Conservation (phyloP, 2,113 vertebrate species). For the Pionites leucogaster region DNA sequence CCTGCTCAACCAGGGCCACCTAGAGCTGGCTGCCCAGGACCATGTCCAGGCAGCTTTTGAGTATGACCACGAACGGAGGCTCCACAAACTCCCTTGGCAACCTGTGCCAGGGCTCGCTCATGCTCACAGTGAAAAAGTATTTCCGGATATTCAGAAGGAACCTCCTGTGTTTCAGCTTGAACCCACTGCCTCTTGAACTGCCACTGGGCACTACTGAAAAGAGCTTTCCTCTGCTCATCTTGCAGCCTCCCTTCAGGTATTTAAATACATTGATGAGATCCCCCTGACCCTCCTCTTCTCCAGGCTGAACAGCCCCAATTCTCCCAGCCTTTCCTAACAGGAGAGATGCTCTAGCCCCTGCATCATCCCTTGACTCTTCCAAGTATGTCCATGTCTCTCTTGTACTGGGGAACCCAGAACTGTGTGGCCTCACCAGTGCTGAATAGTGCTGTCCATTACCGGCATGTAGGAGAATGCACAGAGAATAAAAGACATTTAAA, state of each 20-base stretch:
- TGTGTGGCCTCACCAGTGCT: background rate
- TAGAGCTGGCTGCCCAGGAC: background rate
- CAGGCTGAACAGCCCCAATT: background rate
- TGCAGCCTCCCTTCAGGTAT: background rate
- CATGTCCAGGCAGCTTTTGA: background rate
- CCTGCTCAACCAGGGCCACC: background rate
- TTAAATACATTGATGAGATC: background rate
- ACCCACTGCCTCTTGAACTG: background rate
- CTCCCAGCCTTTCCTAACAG: background rate
- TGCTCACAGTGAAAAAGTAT: background rate
- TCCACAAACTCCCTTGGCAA: background rate
- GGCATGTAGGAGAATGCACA: background rate
- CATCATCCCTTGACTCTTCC: fast-evolving
- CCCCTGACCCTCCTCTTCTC: background rate
- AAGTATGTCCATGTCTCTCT: background rate
- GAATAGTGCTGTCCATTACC: fast-evolving
- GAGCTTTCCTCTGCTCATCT: background rate
- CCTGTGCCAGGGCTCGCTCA: background rate
- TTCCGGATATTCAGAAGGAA: background rate
- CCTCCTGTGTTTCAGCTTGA: background rate
- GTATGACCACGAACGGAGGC: background rate
- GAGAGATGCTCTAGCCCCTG: background rate
- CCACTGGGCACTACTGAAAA: background rate
- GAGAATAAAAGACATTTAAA: background rate
- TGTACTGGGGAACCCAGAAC: background rate